These are phyloP conservation scores for Myotis daubentonii DNA, from an alignment of 2,797 vertebrate species.

Conservation along the genomic window DNA sequence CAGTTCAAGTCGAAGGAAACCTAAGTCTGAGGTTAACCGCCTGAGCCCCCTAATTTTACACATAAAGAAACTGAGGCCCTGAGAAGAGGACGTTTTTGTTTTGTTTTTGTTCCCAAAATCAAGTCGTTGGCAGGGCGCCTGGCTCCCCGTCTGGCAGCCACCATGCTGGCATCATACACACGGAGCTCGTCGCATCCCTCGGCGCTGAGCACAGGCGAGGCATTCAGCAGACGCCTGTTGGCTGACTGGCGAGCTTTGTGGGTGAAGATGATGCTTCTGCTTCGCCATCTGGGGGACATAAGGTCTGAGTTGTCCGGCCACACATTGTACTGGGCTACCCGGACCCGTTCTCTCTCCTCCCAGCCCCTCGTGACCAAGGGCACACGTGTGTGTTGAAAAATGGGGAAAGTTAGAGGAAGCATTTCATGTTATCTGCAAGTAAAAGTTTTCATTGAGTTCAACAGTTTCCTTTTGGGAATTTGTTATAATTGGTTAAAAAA, in stretches of 20 bases:
- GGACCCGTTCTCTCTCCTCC: not conserved
- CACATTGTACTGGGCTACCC: not conserved
- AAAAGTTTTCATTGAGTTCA: not conserved
- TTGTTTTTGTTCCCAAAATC: not conserved
- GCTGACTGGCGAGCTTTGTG: conserved; percentile 22
- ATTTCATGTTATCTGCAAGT: not conserved
- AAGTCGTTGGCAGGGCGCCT: not conserved
- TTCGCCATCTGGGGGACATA: not conserved
- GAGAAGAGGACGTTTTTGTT: not conserved
- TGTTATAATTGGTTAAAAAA: not conserved
- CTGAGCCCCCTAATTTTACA: not conserved
- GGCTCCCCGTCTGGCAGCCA: not conserved
- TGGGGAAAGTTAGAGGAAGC: not conserved
- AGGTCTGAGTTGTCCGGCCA: not conserved
- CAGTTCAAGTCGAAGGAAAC: not conserved
- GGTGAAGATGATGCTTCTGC: not conserved
- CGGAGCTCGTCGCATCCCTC: not conserved
- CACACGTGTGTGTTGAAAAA: not conserved
- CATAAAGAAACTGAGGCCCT: not conserved
- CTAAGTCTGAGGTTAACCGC: not conserved
- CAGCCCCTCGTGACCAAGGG: not conserved
- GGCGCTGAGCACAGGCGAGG: not conserved
- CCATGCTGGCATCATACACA: not conserved
- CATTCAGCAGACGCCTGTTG: not conserved
- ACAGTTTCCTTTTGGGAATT: not conserved